Conservation (phyloP, 2,797 vertebrate species). For the Onychomys leucogaster region DNA sequence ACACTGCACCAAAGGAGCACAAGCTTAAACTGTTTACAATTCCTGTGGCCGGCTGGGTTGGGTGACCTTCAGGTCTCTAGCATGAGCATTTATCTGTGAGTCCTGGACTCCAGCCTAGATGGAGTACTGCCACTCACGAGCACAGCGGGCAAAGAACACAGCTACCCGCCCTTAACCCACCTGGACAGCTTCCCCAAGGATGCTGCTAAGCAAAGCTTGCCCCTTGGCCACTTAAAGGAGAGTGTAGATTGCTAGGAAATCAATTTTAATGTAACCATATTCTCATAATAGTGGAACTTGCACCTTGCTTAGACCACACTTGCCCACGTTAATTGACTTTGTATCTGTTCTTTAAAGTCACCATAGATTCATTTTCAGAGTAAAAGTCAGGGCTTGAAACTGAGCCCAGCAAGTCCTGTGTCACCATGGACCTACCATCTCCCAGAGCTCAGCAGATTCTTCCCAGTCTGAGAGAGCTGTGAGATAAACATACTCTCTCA, state of each 20-base stretch:
- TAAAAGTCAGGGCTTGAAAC: background rate
- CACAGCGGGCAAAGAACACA: background rate
- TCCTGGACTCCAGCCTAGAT: background rate
- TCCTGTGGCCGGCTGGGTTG: rapidly evolving
- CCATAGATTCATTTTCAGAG: background rate
- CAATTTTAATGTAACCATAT: background rate
- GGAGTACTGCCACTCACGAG: background rate
- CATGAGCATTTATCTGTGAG: background rate
- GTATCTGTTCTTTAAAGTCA: background rate
- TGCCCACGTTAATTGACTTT: background rate
- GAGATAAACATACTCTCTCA: background rate
- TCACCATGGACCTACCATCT: background rate
- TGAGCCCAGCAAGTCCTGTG: background rate
- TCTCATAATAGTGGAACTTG: background rate
- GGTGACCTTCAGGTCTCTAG: background rate
- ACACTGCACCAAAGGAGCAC: background rate
- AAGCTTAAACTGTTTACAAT: background rate
- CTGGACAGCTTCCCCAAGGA: background rate
- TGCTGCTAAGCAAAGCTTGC: background rate
- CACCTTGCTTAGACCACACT: background rate
- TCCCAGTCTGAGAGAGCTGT: background rate
- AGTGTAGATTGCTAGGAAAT: background rate
- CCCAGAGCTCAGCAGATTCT: background rate
- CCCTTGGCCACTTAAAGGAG: background rate
- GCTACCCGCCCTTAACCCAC: background rate